These are phyloP conservation scores for Drosophila ohnishii DNA, from an alignment of 1,140 invertebrate species.

Conservation along the genomic window DNA sequence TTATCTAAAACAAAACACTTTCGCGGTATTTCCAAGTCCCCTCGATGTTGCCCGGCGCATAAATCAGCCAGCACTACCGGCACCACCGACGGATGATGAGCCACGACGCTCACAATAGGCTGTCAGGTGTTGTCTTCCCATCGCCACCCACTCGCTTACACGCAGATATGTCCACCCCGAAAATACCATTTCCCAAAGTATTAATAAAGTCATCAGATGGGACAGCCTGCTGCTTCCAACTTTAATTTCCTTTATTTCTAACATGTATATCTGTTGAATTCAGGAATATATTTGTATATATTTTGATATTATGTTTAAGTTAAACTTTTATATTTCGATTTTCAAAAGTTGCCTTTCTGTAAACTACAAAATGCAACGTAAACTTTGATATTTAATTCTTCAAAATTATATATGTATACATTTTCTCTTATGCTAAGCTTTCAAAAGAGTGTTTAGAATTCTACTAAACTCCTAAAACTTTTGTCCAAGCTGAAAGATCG, in stretches of 20 bases:
- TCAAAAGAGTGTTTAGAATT: constrained; percentile 10
- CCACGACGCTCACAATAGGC: constrained; percentile 65
- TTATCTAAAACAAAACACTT: constrained; percentile 79
- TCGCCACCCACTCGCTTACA: constrained; percentile 48
- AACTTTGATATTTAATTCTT: not conserved
- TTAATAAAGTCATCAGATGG: not conserved
- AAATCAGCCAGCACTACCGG: constrained; percentile 55
- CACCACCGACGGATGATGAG: constrained; percentile 51
- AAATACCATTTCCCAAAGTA: constrained; percentile 8
- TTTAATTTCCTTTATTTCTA: not conserved
- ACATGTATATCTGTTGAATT: not conserved
- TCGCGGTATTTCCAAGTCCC: constrained; percentile 41
- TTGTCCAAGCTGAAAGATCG: constrained; percentile 7
- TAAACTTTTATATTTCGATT: not conserved
- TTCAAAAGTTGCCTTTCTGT: too few relatives aligned
- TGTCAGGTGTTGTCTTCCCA: constrained; percentile 65
- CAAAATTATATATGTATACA: not conserved
- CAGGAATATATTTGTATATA: not conserved
- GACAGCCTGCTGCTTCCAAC: not conserved
- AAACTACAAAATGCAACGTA: too few relatives aligned
- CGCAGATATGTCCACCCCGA: constrained; percentile 25
- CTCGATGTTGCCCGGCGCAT: constrained; percentile 48
- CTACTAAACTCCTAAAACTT: not conserved
- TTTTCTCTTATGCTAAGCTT: not conserved
- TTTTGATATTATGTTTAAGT: not conserved